Percentiles rank a stretch among this genome's conserved stretches.
phyloP scores from a whole-genome alignment of 2,888 invertebrate genomes.

The Xestia ashworthii region DNA sequence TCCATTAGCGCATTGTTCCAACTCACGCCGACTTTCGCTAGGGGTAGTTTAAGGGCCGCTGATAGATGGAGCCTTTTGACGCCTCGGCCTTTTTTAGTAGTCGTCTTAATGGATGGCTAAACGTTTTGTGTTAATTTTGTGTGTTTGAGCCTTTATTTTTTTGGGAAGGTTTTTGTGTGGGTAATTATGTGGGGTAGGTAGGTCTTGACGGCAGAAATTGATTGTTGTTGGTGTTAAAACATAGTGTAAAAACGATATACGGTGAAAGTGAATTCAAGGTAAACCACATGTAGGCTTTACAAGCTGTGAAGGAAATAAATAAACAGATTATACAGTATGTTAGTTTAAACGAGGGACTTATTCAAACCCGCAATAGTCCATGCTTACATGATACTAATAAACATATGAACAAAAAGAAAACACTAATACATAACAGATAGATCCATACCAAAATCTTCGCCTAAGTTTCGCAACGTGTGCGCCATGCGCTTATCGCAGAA shows the following conservation, averaged over 20 bases:
- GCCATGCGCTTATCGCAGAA: too few relatives aligned
- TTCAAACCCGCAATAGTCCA: too few relatives aligned
- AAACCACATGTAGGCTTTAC: background rate
- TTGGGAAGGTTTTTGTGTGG: conserved; percentile 31
- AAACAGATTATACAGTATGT: too few relatives aligned
- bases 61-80: conserved; percentile 67
- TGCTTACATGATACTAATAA: too few relatives aligned
- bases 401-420: too few relatives aligned
- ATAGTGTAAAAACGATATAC: too few relatives aligned
- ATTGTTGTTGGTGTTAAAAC: background rate
- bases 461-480: too few relatives aligned
- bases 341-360: too few relatives aligned
- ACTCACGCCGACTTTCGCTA: conserved; percentile 62
- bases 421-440: too few relatives aligned
- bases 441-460: too few relatives aligned
- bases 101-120: conserved; percentile 61
- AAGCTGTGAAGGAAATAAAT: background rate
- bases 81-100: conserved; percentile 61
- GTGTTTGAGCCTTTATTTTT: conserved; percentile 50
- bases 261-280: background rate
- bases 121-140: conserved; percentile 61
- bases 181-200: conserved; percentile 27
- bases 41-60: conserved; percentile 55
- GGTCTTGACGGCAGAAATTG: conserved; percentile 15
- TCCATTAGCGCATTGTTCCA: conserved; percentile 65